These are phyloP conservation scores for Calliopsis andreniformis DNA, from an alignment of 1,140 invertebrate species.

Conservation along the genomic window DNA sequence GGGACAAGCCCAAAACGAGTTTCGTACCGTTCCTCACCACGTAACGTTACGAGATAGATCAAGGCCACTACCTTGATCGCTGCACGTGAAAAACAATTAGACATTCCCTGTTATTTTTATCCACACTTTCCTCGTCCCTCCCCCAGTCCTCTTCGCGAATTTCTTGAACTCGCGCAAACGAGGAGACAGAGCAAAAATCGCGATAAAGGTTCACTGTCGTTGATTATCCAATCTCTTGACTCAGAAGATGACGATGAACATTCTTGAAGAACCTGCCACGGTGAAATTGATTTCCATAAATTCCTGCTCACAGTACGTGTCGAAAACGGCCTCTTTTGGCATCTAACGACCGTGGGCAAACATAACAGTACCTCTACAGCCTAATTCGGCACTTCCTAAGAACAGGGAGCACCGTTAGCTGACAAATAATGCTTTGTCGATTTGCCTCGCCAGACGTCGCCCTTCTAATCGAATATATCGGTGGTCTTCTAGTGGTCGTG, in stretches of 20 bases:
- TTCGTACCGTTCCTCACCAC: conserved; percentile 53
- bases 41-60: conserved; percentile 64
- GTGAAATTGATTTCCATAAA: conserved; percentile 23
- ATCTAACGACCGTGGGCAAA: conserved; percentile 38
- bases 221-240: too few species aligned
- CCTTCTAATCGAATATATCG: too few species aligned
- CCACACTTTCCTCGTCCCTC: too few species aligned
- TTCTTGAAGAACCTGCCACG: not conserved
- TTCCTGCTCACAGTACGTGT: not conserved
- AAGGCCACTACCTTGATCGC: conserved; percentile 62
- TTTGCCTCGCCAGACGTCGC: conserved; percentile 26
- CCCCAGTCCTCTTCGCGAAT: too few species aligned
- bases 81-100: conserved; percentile 20
- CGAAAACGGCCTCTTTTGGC: conserved; percentile 2
- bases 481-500: too few species aligned
- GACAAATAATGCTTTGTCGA: not conserved
- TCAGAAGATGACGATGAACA: too few species aligned
- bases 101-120: conserved; percentile 4
- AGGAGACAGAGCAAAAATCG: too few species aligned
- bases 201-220: too few species aligned
- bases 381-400: conserved; percentile 34
- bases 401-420: conserved; percentile 49
- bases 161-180: too few species aligned
- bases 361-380: conserved; percentile 42
- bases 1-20: conserved; percentile 62